Conservation (phyloP, 1,140 invertebrate species). For the Agraylea sexmaculata region DNA sequence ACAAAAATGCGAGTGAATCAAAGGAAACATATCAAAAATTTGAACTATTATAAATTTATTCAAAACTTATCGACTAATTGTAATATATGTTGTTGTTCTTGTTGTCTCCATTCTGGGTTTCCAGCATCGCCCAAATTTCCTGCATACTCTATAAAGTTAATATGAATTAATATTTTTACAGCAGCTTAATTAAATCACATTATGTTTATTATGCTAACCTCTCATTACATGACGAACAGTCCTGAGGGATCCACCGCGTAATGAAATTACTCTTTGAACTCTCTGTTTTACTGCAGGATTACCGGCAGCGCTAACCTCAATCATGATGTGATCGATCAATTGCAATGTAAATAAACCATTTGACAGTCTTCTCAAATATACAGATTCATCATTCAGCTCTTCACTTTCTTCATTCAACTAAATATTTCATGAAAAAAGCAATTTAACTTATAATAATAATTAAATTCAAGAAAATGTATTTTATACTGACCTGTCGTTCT, state of each 20-base stretch:
- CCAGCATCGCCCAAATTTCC: conserved; percentile 87
- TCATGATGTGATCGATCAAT: conserved; percentile 88
- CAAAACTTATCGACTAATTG: conserved; percentile 92
- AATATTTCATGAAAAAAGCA: conserved; percentile 9
- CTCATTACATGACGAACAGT: conserved; percentile 92
- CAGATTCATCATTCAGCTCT: conserved; percentile 47
- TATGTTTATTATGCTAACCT: conserved; percentile 37
- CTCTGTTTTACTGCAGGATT: conserved; percentile 72
- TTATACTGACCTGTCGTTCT: conserved; percentile 35
- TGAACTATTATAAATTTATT: too few species aligned
- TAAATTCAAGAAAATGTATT: conserved; percentile 3
- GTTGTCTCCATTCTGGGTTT: conserved; percentile 65
- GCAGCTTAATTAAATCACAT: conserved; percentile 1
- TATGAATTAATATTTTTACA: conserved; percentile 6
- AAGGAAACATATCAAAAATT: too few species aligned
- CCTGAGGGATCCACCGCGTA: conserved; percentile 82
- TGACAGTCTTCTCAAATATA: conserved; percentile 81
- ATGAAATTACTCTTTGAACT: conserved; percentile 78
- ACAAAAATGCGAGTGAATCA: too few species aligned
- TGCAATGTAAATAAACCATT: conserved; percentile 93
- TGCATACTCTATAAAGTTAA: conserved; percentile 67
- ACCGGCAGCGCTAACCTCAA: conserved; percentile 74
- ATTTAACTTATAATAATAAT: conserved; percentile 7
- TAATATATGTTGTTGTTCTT: conserved; percentile 84
- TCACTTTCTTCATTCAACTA: conserved; percentile 27